Conservation (phyloP, 2,113 vertebrate species). For the Myotis yumanensis region DNA sequence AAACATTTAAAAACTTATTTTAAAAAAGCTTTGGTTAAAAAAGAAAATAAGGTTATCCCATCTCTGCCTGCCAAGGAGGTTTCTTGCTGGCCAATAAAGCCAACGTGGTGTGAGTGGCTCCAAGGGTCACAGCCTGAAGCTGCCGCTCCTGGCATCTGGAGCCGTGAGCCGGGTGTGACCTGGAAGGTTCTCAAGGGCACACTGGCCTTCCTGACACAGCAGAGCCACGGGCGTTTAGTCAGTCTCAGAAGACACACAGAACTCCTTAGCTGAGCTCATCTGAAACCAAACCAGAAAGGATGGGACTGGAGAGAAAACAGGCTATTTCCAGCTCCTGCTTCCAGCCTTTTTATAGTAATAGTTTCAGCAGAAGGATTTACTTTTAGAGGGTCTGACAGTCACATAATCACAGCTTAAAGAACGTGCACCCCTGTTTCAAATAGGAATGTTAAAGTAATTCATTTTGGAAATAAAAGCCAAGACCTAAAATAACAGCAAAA, state of each 20-base stretch:
- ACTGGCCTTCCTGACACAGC: neutral
- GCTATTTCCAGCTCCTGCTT: neutral
- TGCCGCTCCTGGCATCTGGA: neutral
- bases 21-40: too few species aligned
- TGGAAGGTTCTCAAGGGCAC: neutral
- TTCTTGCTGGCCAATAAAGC: neutral
- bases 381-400: neutral
- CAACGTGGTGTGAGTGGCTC: neutral
- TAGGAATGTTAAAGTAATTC: constrained; percentile 1
- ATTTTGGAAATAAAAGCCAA: constrained; percentile 43
- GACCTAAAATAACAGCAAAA: constrained; percentile 20
- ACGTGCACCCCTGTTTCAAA: neutral
- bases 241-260: neutral
- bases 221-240: fast-evolving
- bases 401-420: neutral
- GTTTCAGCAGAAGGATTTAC: neutral
- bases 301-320: neutral
- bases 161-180: neutral
- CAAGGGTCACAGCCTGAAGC: neutral
- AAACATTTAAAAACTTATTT: too few species aligned
- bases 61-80: neutral
- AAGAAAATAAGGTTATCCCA: neutral
- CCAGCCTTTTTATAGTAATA: neutral
- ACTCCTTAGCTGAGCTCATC: neutral
- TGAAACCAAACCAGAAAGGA: neutral